Percentiles rank a stretch among this genome's conserved stretches.
phyloP scores from a whole-genome alignment of 2,113 vertebrate species.

The Vulpes vulpes region DNA sequence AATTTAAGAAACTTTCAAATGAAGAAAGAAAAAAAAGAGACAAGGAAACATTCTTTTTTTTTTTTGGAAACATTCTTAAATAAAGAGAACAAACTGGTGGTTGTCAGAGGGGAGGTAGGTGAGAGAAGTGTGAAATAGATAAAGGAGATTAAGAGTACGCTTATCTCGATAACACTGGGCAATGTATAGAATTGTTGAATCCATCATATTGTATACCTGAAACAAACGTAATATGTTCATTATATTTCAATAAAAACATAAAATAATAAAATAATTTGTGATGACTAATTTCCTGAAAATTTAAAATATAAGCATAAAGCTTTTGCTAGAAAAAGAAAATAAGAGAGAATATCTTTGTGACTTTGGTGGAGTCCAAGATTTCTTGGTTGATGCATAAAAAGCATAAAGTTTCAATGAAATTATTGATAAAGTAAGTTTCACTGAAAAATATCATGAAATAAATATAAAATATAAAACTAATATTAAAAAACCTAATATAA shows the following conservation, averaged over 20 bases:
- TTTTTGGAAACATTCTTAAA: background rate
- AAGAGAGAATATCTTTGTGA: background rate
- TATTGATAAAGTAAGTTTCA: background rate
- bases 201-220: background rate
- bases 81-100: background rate
- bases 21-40: background rate
- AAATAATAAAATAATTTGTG: background rate
- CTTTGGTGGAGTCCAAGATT: background rate
- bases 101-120: background rate
- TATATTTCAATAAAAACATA: background rate
- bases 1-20: background rate
- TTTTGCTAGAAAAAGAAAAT: background rate
- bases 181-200: background rate
- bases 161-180: background rate
- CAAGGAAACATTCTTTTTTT: background rate
- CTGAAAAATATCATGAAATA: background rate
- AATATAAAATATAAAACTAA: background rate
- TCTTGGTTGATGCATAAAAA: background rate
- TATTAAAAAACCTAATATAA: background rate
- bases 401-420: background rate
- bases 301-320: background rate
- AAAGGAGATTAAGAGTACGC: background rate
- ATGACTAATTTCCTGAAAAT: background rate
- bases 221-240: background rate
- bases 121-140: background rate